Base-by-base conservation (phyloP, 2,797 vertebrate species). In the Xenopus petersii region DNA sequence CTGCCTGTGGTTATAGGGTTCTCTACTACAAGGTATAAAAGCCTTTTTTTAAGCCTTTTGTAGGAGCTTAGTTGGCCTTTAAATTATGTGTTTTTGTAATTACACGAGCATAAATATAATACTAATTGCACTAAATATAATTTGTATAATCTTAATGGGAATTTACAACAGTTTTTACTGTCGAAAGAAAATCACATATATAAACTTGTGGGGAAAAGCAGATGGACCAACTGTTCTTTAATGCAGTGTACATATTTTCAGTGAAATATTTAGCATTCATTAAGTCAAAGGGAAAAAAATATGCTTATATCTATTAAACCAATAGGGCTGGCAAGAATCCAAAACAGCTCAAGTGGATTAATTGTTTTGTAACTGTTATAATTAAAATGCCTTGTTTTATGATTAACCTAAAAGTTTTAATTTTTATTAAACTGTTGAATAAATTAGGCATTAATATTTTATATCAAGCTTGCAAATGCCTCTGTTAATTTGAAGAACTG, bases 401-500 rank as follows among this genome's bases (percentile, higher is more conserved):
- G 86, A 90, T 92, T 93, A 93, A 91, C 90, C 87, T 90, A 89
- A 93, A 92, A 92, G 88, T 91, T 93, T 89, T 91, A 89, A 90
- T 93, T 91, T 89, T 87, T 87, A 86, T 85, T 84, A 89, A 91
- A 92, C 88, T 87, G 87, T 89, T 86, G 87, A 89, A 90, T 89
- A 93, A 91, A 93, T 89, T 87, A 91, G 88, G 89, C 89, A 89
- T 92, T 92, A 91, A 92, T 93, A 92, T 91, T 92, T 91, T 87
- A 89, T 85, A 88, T 91, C 88, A 90, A 81, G 70, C n/a, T 10
- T 83, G 77, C 82, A 80, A 82, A 79, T 85, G 84, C 77, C 80
- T 81, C 82, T 81, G 54, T 66, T 15, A 75, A 72, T 72, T 84
- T 84, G 75, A 73, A 70, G 79, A 84, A 74, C 0, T 83, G 36